phyloP scores from a whole-genome alignment of 1,140 invertebrate species.

The Coboldia fuscipes region DNA sequence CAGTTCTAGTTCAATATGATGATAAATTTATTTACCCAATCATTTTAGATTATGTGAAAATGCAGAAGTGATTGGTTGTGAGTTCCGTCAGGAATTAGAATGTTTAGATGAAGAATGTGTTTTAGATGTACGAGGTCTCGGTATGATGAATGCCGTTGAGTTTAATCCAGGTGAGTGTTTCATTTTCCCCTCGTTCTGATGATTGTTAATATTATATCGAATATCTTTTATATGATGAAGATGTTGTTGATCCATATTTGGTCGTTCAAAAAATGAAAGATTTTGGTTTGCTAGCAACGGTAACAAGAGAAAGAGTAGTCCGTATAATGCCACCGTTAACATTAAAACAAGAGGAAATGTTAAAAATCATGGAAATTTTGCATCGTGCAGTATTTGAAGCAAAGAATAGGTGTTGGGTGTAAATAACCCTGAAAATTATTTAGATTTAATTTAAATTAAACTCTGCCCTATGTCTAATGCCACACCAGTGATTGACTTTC shows the following conservation, averaged over 20 bases:
- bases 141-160: slow-evolving; percentile 87
- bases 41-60: no score
- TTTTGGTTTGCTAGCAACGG: slow-evolving; percentile 83
- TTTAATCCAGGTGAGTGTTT: slow-evolving; percentile 50
- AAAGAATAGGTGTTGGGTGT: no score
- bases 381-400: no score
- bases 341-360: slow-evolving; percentile 68
- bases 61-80: slow-evolving; percentile 53
- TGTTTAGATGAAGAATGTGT: slow-evolving; percentile 47
- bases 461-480: no score
- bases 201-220: no score
- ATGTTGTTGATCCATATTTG: slow-evolving; percentile 67
- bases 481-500: no score
- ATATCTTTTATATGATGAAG: slow-evolving; percentile 6
- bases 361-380: no score
- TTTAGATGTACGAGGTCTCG: slow-evolving; percentile 74
- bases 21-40: no score
- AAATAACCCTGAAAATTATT: no score
- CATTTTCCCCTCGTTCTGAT: no score
- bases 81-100: slow-evolving; percentile 54
- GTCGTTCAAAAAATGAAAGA: slow-evolving; percentile 72
- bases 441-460: no score
- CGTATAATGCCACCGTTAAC: slow-evolving; percentile 83
- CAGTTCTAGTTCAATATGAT: no score
- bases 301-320: slow-evolving; percentile 88